A percentile compares a stretch with the other conserved stretches of the same genome.
Evolutionary conservation across 2,797 vertebrate species (phyloP).

Genomic region (Tarsius wallacei): DNA sequence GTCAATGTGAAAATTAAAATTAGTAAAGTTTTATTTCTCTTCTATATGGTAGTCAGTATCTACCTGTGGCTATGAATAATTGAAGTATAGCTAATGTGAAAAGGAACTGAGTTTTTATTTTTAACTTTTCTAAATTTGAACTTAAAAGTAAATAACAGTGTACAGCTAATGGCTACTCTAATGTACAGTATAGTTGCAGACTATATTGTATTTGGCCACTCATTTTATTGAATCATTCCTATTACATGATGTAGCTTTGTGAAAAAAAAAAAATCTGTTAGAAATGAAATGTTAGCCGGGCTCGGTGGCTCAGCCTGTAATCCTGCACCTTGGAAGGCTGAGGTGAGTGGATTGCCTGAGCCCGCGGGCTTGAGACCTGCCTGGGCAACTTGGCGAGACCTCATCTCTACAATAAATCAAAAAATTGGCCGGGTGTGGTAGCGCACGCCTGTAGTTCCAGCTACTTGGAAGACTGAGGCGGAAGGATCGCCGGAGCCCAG

Average conservation of each 20-base stretch:
- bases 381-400: no score
- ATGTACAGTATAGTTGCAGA: background rate
- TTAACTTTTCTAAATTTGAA: background rate
- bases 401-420: no score
- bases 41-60: background rate
- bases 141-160: background rate
- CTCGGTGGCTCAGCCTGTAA: no score
- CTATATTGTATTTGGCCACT: background rate
- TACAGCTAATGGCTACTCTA: background rate
- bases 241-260: background rate
- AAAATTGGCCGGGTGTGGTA: no score
- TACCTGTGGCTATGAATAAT: background rate
- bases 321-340: no score
- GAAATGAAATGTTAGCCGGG: background rate
- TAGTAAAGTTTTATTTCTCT: background rate
- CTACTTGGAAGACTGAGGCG: no score
- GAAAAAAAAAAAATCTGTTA: background rate
- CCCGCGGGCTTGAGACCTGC: no score
- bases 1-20: background rate
- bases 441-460: no score
- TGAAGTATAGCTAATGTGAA: background rate
- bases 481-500: no score
- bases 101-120: background rate
- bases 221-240: background rate
- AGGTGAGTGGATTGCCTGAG: no score